A percentile compares a stretch with the other conserved stretches of the same genome.
Conservation (phyloP, 2,113 vertebrate species). For the Carollia perspicillata region DNA sequence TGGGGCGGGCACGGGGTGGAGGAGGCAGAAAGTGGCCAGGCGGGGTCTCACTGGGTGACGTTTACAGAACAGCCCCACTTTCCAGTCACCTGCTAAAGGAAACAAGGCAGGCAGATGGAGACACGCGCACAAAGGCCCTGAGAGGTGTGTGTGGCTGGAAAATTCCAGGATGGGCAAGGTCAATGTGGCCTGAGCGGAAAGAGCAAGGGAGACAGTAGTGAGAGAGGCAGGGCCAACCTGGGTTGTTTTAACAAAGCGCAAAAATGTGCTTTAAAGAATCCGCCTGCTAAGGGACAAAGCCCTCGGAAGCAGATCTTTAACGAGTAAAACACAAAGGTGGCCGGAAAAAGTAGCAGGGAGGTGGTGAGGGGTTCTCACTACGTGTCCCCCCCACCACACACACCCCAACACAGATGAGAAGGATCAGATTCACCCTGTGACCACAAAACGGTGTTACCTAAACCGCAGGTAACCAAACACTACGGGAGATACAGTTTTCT, state of each 20-base stretch:
- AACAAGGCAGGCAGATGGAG: background rate
- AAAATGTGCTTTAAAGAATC: background rate
- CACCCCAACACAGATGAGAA: rapidly evolving
- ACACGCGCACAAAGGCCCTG: too few relatives aligned
- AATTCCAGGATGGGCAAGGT: background rate
- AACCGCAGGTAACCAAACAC: background rate
- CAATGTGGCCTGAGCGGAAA: background rate
- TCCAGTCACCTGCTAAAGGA: too few relatives aligned
- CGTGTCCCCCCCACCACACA: background rate
- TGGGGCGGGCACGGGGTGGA: rapidly evolving
- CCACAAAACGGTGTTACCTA: background rate
- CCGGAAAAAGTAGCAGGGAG: background rate
- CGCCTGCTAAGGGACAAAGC: background rate
- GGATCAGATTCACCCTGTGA: background rate
- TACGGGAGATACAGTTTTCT: background rate
- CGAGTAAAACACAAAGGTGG: background rate
- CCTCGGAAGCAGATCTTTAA: background rate
- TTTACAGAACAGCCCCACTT: background rate
- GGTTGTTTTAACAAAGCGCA: rapidly evolving
- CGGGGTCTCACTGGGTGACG: rapidly evolving
- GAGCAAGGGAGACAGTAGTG: rapidly evolving
- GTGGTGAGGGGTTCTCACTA: background rate
- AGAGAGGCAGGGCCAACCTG: background rate
- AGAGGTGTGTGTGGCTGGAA: background rate
- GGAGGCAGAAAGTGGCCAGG: background rate